Conservation (phyloP, 2,888 invertebrate species). For the Dendrolimus houi region DNA sequence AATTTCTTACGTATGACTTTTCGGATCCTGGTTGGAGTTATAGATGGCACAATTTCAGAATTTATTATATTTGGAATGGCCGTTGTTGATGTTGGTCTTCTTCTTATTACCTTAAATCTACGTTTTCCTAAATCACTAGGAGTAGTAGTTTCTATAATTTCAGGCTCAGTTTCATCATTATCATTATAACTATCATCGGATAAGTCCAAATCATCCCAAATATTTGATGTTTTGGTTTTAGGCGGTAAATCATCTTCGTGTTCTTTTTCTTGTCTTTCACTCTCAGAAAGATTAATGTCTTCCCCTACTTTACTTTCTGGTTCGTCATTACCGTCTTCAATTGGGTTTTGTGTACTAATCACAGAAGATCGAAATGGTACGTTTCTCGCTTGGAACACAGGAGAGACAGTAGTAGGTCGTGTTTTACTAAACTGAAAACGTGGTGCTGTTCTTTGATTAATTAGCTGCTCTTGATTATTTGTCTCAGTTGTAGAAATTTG, state of each 20-base stretch:
- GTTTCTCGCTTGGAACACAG: conserved; percentile 38
- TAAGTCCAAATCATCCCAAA: not conserved
- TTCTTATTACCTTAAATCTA: conserved; percentile 52
- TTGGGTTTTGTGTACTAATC: conserved; percentile 36
- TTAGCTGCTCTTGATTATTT: conserved; percentile 19
- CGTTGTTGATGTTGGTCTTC: conserved; percentile 43
- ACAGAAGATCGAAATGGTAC: conserved; percentile 42
- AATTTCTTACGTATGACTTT: conserved; percentile 60
- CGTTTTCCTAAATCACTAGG: conserved; percentile 48
- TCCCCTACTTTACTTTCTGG: conserved; percentile 43
- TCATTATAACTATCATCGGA: conserved; percentile 2
- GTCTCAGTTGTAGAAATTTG: conserved; percentile 17
- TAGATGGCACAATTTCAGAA: conserved; percentile 24
- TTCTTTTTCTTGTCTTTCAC: conserved; percentile 65
- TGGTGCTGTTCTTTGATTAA: conserved; percentile 31
- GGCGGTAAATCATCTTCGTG: conserved; percentile 37
- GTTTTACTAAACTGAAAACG: conserved; percentile 46
- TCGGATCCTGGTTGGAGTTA: conserved; percentile 38
- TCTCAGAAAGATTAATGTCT: conserved; percentile 66
- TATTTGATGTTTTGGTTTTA: conserved; percentile 20
- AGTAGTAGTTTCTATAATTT: conserved; percentile 37
- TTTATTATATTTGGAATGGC: conserved; percentile 18
- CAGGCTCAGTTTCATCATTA: conserved; percentile 21
- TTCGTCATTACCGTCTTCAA: conserved; percentile 40
- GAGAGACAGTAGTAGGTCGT: conserved; percentile 28